Conservation (phyloP, 2,113 vertebrate species). For the Rhegmatorhina hoffmannsi region DNA sequence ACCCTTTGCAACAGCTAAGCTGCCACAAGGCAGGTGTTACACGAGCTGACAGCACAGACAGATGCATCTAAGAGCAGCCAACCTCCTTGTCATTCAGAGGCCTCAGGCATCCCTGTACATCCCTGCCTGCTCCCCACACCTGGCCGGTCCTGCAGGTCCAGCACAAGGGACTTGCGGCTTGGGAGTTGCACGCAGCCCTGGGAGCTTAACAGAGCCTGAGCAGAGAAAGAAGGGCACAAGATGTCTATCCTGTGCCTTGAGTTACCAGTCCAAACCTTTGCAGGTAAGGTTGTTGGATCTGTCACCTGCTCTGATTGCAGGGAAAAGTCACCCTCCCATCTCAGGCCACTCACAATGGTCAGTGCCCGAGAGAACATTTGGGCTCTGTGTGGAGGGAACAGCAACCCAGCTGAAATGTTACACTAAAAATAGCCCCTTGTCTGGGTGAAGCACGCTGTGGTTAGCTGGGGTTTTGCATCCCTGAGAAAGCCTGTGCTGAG, state of each 20-base stretch:
- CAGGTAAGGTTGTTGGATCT: background rate
- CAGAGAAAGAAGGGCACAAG: background rate
- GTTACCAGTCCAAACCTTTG: background rate
- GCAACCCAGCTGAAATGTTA: background rate
- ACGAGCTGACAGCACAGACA: rapidly evolving
- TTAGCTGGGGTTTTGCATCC: background rate
- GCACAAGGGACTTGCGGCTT: too few species aligned
- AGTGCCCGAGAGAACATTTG: background rate
- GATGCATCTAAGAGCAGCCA: background rate
- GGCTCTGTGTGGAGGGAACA: background rate
- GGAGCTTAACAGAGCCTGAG: background rate
- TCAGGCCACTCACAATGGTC: background rate
- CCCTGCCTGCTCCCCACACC: background rate
- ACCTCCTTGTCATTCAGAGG: rapidly evolving
- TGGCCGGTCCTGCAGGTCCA: rapidly evolving
- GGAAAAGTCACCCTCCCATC: background rate
- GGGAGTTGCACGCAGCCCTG: rapidly evolving
- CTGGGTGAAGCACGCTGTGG: background rate
- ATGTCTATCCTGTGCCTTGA: background rate
- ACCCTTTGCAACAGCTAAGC: background rate
- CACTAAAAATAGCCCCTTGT: background rate
- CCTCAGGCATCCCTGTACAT: background rate
- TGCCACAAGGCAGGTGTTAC: background rate
- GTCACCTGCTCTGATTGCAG: background rate
- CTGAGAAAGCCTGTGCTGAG: background rate